Evolutionary conservation across 2,888 invertebrate genomes (phyloP).

Genomic region (Caenorhabditis imperialis): DNA sequence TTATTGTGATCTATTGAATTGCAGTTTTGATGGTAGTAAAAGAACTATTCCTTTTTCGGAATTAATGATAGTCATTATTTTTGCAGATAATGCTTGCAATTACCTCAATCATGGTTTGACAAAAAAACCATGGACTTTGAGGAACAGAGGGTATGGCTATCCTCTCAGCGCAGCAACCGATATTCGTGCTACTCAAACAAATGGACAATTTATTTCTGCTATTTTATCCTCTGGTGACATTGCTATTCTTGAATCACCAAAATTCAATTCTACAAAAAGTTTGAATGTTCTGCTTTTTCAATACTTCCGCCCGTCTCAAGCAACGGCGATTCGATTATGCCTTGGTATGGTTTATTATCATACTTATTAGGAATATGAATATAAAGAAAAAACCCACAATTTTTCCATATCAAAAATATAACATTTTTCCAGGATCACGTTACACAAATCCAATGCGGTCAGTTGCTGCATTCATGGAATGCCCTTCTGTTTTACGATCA

Average conservation of each 20-base stretch:
- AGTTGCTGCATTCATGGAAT: constrained; percentile 71
- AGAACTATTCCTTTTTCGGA: background rate
- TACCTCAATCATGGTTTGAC: constrained; percentile 77
- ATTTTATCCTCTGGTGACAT: constrained; percentile 76
- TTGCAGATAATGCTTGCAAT: constrained; percentile 76
- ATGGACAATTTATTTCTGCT: constrained; percentile 75
- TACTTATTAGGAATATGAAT: no score
- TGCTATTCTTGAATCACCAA: constrained; percentile 76
- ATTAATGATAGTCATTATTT: no score
- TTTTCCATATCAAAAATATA: background rate
- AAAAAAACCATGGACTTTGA: constrained; percentile 76
- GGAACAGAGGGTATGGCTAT: constrained; percentile 75
- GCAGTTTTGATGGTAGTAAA: constrained; percentile 74
- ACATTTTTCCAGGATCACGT: constrained; percentile 49
- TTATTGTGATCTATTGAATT: constrained; percentile 74
- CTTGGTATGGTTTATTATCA: no score
- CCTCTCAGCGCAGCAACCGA: constrained; percentile 74
- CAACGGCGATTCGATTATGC: constrained; percentile 71
- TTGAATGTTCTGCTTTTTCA: constrained; percentile 77
- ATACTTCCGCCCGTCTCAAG: constrained; percentile 73
- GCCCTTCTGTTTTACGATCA: constrained; percentile 75
- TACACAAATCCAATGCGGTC: constrained; percentile 75
- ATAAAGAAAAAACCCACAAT: no score
- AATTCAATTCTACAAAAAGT: constrained; percentile 72
- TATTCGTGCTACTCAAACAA: constrained; percentile 70